Conservation (phyloP, 2,797 vertebrate genomes). For the Leucoraja ocellata region DNA sequence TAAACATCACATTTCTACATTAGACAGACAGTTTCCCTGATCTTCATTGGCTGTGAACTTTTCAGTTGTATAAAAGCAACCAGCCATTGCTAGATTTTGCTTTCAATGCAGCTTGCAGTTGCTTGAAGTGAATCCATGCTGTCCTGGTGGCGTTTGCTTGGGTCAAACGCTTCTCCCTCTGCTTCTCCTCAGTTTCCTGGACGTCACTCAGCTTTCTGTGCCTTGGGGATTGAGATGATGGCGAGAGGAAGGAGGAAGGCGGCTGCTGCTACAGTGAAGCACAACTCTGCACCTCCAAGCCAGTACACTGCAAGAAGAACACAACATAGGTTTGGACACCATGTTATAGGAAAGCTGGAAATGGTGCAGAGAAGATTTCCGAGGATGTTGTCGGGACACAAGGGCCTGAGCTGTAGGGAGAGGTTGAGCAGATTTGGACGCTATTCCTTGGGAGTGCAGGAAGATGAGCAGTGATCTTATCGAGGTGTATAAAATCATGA, state of each 20-base stretch:
- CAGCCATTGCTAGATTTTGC: too few species aligned
- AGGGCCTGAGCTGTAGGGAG: too few species aligned
- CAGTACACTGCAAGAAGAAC: conserved; percentile 71
- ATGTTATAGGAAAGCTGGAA: too few species aligned
- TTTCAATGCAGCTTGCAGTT: background rate
- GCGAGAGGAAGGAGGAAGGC: conserved; percentile 73
- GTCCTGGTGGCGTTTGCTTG: background rate
- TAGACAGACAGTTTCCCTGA: background rate
- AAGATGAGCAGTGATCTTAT: too few species aligned
- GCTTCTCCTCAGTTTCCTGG: background rate
- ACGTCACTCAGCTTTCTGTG: conserved; percentile 55
- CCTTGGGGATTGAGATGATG: conserved; percentile 54
- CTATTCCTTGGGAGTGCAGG: too few species aligned
- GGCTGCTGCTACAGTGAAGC: conserved; percentile 67
- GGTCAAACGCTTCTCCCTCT: background rate
- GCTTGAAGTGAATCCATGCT: background rate
- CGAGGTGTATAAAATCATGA: too few species aligned
- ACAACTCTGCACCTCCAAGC: conserved; percentile 75
- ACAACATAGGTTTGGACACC: too few species aligned
- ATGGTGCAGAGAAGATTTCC: too few species aligned
- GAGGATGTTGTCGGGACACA: too few species aligned
- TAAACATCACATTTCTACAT: background rate
- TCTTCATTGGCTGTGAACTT: background rate
- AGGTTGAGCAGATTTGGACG: too few species aligned
- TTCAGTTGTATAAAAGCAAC: background rate